Evolutionary conservation across 1,140 invertebrate species (phyloP), one percentile per base, ranked within the genome.

Genomic region (Drosophila serrata): DNA sequence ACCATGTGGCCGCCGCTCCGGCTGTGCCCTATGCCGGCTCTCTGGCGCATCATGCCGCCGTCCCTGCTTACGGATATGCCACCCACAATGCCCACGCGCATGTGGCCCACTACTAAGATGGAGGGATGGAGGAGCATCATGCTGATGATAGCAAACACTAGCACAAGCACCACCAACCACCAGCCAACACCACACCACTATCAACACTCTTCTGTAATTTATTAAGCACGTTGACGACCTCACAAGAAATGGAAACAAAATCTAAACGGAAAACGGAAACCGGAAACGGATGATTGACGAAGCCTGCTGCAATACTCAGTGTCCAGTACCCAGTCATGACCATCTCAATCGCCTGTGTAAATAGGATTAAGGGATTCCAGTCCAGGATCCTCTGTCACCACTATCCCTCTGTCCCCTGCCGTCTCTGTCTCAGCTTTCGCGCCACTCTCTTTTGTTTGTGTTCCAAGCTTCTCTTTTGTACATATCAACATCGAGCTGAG

Each of bases 141-240:
- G 39, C 37, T 35, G 45, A 37, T 22, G 40, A 31, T 22, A 31
- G 55, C 49, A 53, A 53, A 55, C 45, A 48, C 53, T 48, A 42
- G 51, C 59, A 53, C 51, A 53, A 69, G 48, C 45, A 51, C 51
- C 13, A 94, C 94, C 59, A 94, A 94, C 94, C 59, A 94, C 94
- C 24, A 94, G 94, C 94, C 24, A 94, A 94, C 75, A 95, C 95
- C 33, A 95, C 27, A 95, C 27, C 94, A 42, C 94, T 94, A 29
- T 96, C 93, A 17, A 95, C 95, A 57, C 94, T 98, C 97, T 88
- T 69, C 70, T 98, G 97, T 33, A 98, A 98, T 95, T 98, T 98
- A 87, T 97, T 98, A 94, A 98, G 78, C 97, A 99, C 72, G 81
- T 84, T 84, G 81, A 84, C 81, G 77, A 84, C 76, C 72, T 82